These are phyloP conservation scores for Chinchilla lanigera DNA, from an alignment of 2,113 vertebrate genomes.

Conservation along the genomic window DNA sequence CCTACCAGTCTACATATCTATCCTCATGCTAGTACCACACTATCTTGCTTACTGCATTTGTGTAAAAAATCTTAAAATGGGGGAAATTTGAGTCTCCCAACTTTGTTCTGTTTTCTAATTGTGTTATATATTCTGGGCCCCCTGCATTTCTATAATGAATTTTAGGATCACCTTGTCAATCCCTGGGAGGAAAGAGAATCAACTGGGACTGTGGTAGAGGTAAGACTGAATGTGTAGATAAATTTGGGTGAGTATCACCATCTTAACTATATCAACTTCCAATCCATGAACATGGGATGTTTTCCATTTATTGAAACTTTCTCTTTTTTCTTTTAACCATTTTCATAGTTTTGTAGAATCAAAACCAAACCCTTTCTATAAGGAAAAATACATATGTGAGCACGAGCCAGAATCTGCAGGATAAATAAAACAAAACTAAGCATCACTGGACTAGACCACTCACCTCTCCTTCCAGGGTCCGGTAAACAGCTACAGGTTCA, in stretches of 20 bases:
- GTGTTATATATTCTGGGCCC: not conserved
- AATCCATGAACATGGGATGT: not conserved
- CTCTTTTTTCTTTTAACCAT: not conserved
- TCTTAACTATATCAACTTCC: not conserved
- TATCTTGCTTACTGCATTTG: not conserved
- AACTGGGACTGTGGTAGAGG: not conserved
- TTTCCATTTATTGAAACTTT: not conserved
- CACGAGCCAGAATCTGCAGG: not conserved
- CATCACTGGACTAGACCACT: accelerated
- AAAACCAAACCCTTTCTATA: not conserved
- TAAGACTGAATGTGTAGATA: not conserved
- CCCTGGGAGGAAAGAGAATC: accelerated
- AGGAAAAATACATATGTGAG: not conserved
- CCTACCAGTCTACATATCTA: not conserved
- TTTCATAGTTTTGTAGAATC: not conserved
- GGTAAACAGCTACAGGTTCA: accelerated
- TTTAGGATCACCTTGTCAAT: not conserved
- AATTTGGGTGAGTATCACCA: not conserved
- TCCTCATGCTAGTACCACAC: not conserved
- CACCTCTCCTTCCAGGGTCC: not conserved
- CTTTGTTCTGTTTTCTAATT: not conserved
- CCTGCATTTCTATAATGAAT: not conserved
- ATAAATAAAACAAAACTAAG: not conserved
- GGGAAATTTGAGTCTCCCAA: not conserved
- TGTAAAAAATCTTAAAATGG: not conserved